A percentile compares a stretch with the other conserved stretches of the same genome.
phyloP scores from a whole-genome alignment of 2,113 vertebrate species.

The Carollia perspicillata region DNA sequence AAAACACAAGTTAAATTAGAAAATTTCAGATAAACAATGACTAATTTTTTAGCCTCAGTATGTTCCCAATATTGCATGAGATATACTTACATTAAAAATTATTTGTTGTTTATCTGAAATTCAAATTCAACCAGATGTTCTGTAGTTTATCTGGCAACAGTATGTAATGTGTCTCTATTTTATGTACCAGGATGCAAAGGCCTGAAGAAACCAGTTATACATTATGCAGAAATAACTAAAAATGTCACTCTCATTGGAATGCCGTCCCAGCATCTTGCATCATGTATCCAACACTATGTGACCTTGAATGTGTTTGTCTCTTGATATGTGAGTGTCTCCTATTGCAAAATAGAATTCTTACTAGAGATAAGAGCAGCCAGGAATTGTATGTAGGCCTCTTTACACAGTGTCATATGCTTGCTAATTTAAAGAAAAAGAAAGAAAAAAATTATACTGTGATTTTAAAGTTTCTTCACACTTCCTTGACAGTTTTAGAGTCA shows the following conservation, averaged over 20 bases:
- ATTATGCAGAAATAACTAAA: not conserved
- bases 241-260: not conserved
- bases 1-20: not conserved
- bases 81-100: not conserved
- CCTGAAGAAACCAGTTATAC: not conserved
- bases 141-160: not conserved
- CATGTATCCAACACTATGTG: not conserved
- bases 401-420: not conserved
- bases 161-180: not conserved
- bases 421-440: not conserved
- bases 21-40: not conserved
- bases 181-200: not conserved
- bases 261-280: not conserved
- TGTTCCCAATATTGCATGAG: not conserved
- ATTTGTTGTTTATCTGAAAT: not conserved
- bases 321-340: not conserved
- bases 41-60: not conserved
- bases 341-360: slow-evolving; percentile 30
- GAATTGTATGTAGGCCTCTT: not conserved
- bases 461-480: not conserved
- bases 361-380: not conserved
- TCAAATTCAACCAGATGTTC: not conserved
- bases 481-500: not conserved
- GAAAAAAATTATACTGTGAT: not conserved
- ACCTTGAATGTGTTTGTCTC: slow-evolving; percentile 1